Evolutionary conservation across 2,888 invertebrate species (phyloP).

Genomic region (Ectropis crepuscularia): DNA sequence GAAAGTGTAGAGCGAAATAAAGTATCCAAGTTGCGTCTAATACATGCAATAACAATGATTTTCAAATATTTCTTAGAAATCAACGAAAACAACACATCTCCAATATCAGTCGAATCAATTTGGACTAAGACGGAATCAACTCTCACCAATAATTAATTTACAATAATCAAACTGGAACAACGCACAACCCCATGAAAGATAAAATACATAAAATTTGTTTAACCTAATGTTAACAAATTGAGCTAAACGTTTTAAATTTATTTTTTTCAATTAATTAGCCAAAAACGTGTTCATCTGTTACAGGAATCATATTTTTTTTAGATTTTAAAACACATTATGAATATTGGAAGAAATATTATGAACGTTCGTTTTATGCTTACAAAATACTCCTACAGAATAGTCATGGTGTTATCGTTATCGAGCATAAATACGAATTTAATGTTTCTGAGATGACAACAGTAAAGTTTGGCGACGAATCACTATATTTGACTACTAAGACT

Average conservation of each 20-base stretch:
- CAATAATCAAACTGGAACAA: constrained; percentile 63
- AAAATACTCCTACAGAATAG: constrained; percentile 49
- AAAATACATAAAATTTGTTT: constrained; percentile 63
- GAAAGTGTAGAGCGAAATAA: constrained; percentile 7
- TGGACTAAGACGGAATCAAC: constrained; percentile 75
- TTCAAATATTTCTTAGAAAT: constrained; percentile 42
- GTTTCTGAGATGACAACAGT: constrained; percentile 46
- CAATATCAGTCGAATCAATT: constrained; percentile 67
- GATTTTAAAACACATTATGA: constrained; percentile 41
- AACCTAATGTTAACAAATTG: constrained; percentile 76
- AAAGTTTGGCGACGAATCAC: constrained; percentile 60
- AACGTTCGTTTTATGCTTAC: constrained; percentile 63
- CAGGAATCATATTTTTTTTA: constrained; percentile 41
- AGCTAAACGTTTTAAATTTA: constrained; percentile 64
- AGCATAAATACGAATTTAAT: constrained; percentile 64
- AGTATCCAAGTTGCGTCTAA: constrained; percentile 8
- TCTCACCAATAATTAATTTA: constrained; percentile 50
- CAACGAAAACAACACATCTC: constrained; percentile 49
- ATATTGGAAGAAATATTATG: constrained; percentile 53
- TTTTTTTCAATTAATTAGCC: constrained; percentile 50
- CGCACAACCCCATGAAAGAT: constrained; percentile 75
- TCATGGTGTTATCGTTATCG: constrained; percentile 60
- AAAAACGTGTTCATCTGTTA: constrained; percentile 44
- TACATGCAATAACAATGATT: constrained; percentile 17
- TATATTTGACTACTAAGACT: constrained; percentile 1